Percentiles rank a stretch among this genome's conserved stretches.
Conservation (phyloP, 2,797 vertebrate genomes). For the Lithobates sylvaticus region DNA sequence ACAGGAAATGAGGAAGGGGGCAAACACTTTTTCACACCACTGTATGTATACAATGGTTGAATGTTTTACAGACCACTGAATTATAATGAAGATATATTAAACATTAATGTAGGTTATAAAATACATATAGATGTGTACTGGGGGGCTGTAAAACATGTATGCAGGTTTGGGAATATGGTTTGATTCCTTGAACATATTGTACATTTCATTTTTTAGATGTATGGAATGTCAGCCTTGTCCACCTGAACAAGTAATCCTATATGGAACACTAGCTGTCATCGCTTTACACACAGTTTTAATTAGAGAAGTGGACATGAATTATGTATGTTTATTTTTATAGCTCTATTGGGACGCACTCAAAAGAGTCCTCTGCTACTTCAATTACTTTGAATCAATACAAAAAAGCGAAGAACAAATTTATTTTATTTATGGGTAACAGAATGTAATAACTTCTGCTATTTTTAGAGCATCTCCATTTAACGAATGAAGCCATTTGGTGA, state of each 20-base stretch:
- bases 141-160: not conserved
- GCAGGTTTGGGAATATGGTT: not conserved
- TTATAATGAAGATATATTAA: not conserved
- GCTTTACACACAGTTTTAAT: constrained; percentile 21
- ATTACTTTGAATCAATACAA: constrained; percentile 68
- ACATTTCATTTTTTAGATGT: not conserved
- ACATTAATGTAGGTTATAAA: not conserved
- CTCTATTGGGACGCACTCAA: constrained; percentile 59
- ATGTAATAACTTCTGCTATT: constrained; percentile 63
- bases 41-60: too few species aligned
- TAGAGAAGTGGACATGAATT: constrained; percentile 49
- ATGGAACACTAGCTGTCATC: not conserved
- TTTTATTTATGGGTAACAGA: constrained; percentile 70
- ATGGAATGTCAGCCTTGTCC: not conserved
- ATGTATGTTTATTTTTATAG: constrained; percentile 44
- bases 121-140: not conserved
- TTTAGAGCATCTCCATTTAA: constrained; percentile 63
- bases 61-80: not conserved
- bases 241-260: not conserved
- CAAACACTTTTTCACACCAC: too few species aligned
- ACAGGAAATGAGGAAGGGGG: too few species aligned
- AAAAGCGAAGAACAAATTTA: constrained; percentile 64
- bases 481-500: constrained; percentile 21
- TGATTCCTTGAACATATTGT: not conserved
- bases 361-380: constrained; percentile 65